Base-by-base conservation (phyloP, 2,113 vertebrate species). In the Lepisosteus oculatus region DNA sequence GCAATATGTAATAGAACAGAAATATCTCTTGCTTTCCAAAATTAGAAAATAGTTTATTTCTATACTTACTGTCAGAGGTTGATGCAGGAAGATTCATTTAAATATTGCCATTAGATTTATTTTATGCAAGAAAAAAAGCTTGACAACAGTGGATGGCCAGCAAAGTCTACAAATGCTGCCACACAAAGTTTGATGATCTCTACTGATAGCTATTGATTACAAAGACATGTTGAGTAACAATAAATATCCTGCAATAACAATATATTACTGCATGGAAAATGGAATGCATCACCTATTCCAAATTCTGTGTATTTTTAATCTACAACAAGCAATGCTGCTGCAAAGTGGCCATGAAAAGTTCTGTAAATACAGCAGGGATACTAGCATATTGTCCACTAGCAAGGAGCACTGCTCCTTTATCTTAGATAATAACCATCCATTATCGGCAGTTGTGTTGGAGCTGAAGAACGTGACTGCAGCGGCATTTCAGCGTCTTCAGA, bases 401-500 rank as follows among this genome's bases (percentile, higher is more conserved):
- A 29, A 2, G 29, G 29, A 29, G 29, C 29, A 29, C 29, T 29
- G 29, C 29, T 29, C 1, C 29, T 29, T 29, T 29, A 29, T 29
- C 29, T 29, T 29, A 29, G 29, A 29, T 29, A 29, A 29, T 2
- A 29, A 79, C 80, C 80, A 85, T 90, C 89, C 86, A 88, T 88
- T 89, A 90, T 87, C 81, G 75, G 81, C 79, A 77, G 62, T 84
- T 88, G 83, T 29, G 29, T 29, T 2, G 29, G 29, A 29, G 29
- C 29, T 29, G 85, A 90, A 88, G 85, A 51, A 51, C 9, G 47
- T 51, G 47, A 51, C 90, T 80, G 81, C 81, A 83, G 80, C 75
- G 80, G 85, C 84, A 84, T 87, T 86, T 77, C 78, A 85, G 83
- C 85, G 87, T 87, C 89, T 90, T 85, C 83, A 86, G 84, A 76